These are phyloP conservation scores for Hypomecis punctinalis DNA, from an alignment of 2,888 invertebrate species.

Conservation along the genomic window DNA sequence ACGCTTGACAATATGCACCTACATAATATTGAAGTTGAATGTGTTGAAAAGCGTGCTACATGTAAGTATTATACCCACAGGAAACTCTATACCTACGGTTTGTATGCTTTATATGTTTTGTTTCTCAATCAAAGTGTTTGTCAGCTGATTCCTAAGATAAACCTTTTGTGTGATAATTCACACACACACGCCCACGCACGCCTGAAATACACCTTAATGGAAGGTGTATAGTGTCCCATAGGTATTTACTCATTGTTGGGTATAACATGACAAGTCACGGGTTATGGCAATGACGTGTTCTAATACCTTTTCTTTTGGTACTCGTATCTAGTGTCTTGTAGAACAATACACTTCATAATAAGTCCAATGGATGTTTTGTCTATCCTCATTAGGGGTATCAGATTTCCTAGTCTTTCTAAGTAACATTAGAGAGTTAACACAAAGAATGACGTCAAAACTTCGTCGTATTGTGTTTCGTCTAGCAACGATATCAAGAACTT, in stretches of 20 bases:
- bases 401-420: neutral
- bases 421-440: neutral
- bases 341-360: slow-evolving; percentile 15
- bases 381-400: slow-evolving; percentile 1
- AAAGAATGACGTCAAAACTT: neutral
- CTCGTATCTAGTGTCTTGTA: slow-evolving; percentile 6
- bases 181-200: slow-evolving; percentile 14
- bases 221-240: neutral
- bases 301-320: slow-evolving; percentile 16
- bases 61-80: too few species aligned
- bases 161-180: slow-evolving; percentile 9
- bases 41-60: too few species aligned
- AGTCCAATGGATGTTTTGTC: slow-evolving; percentile 9
- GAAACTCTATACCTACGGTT: too few species aligned
- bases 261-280: slow-evolving; percentile 6
- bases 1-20: too few species aligned
- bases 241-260: neutral
- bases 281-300: slow-evolving; percentile 5
- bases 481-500: neutral
- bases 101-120: too few species aligned
- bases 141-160: slow-evolving; percentile 1
- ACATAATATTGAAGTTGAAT: too few species aligned
- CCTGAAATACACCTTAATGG: neutral
- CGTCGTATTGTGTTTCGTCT: slow-evolving; percentile 3
- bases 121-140: slow-evolving; percentile 5